These are phyloP conservation scores for Hemistola chrysoprasaria DNA, from an alignment of 2,888 invertebrate species.

Conservation along the genomic window DNA sequence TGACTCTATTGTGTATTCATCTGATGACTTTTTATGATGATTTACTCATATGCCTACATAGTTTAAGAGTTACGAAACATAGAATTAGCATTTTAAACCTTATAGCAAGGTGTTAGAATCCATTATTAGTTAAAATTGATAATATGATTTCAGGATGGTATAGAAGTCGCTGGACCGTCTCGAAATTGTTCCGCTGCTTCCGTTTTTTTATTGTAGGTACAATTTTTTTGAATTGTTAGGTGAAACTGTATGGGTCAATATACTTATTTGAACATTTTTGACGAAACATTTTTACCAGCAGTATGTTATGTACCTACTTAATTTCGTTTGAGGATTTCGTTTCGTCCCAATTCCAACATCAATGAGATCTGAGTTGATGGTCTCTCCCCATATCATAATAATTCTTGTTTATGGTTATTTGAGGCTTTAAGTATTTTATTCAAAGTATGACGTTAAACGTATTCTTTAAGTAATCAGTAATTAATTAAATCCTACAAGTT, in stretches of 20 bases:
- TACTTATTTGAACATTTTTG: constrained; percentile 10
- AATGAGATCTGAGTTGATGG: too few relatives aligned
- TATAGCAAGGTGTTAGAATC: not conserved
- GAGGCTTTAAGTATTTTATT: too few relatives aligned
- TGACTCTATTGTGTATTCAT: constrained; percentile 41
- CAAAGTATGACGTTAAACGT: too few relatives aligned
- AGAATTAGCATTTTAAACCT: not conserved
- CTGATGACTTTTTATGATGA: constrained; percentile 48
- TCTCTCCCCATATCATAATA: too few relatives aligned
- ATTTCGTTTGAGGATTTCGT: too few relatives aligned
- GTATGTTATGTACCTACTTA: too few relatives aligned
- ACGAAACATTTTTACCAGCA: too few relatives aligned
- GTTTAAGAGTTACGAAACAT: constrained; percentile 44
- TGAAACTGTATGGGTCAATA: constrained; percentile 10
- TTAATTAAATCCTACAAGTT: too few relatives aligned
- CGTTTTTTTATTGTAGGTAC: constrained; percentile 45
- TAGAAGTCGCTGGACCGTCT: constrained; percentile 59
- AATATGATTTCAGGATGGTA: constrained; percentile 24
- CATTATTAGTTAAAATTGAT: constrained; percentile 4
- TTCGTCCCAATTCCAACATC: too few relatives aligned
- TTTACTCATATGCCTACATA: constrained; percentile 40
- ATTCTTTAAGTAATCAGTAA: too few relatives aligned
- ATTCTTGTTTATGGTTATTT: too few relatives aligned
- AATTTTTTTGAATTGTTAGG: constrained; percentile 21
- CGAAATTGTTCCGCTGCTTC: constrained; percentile 55